Evolutionary conservation across 1,140 invertebrate species (phyloP).

Genomic region (Listronotus oregonensis): DNA sequence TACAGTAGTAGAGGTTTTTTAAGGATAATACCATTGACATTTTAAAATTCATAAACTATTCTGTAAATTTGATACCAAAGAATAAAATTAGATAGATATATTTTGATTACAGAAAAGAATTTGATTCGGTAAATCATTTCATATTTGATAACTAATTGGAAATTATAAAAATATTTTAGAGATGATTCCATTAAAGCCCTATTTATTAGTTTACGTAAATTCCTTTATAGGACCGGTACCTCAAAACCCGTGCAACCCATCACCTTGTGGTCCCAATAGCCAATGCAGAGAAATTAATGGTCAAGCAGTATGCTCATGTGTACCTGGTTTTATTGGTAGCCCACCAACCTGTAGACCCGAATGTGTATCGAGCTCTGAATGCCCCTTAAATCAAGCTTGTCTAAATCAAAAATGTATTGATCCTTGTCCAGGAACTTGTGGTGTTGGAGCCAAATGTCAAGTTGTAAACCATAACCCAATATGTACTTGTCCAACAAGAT

Average conservation of each 20-base stretch:
- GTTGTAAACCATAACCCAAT: slow-evolving; percentile 71
- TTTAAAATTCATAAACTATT: no score
- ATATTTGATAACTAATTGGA: no score
- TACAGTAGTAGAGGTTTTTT: no score
- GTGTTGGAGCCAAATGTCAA: slow-evolving; percentile 72
- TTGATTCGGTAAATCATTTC: no score
- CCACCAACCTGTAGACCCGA: slow-evolving; percentile 77
- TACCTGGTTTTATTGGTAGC: slow-evolving; percentile 72
- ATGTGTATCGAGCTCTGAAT: slow-evolving; percentile 80
- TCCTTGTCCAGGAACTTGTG: slow-evolving; percentile 78
- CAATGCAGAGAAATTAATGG: slow-evolving; percentile 68
- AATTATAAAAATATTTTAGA: no score
- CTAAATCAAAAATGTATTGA: slow-evolving; percentile 75
- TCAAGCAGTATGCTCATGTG: slow-evolving; percentile 69
- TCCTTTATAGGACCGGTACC: slow-evolving; percentile 10
- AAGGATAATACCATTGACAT: no score
- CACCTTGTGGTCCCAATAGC: slow-evolving; percentile 79
- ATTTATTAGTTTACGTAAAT: no score
- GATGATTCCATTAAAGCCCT: no score
- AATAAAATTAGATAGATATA: no score
- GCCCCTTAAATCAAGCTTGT: slow-evolving; percentile 73
- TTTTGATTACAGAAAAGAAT: no score
- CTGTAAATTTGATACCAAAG: no score
- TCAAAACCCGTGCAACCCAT: slow-evolving; percentile 71
- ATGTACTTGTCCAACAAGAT: slow-evolving; percentile 59